Conservation (phyloP, 2,113 vertebrate species). For the Oophaga pumilio region DNA sequence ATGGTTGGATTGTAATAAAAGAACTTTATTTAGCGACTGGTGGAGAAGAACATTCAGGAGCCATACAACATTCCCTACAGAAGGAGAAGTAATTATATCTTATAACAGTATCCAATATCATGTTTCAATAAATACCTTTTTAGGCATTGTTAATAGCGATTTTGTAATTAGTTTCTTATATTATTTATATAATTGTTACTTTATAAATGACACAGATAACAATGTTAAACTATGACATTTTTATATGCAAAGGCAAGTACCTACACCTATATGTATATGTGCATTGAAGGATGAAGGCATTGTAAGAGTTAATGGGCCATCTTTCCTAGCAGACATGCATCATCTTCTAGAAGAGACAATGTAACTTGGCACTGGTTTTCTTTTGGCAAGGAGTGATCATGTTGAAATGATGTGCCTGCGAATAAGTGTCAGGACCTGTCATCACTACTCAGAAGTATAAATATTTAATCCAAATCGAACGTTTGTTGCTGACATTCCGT, state of each 20-base stretch:
- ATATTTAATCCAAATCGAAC: constrained; percentile 63
- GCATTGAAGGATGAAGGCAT: not conserved
- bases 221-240: no score
- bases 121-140: no score
- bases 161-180: no score
- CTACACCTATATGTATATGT: not conserved
- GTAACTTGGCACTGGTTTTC: constrained; percentile 44
- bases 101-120: no score
- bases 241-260: not conserved
- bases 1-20: constrained; percentile 43
- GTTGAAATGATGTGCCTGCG: constrained; percentile 59
- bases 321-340: constrained; percentile 18
- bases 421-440: constrained; percentile 63
- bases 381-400: constrained; percentile 59
- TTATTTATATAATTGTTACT: no score
- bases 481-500: constrained; percentile 64
- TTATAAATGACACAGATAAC: no score
- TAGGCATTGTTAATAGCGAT: no score
- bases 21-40: constrained; percentile 48
- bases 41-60: constrained; percentile 47
- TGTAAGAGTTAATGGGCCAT: constrained; percentile 6
- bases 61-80: constrained; percentile 48
- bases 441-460: constrained; percentile 54
- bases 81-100: constrained; percentile 38
- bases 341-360: constrained; percentile 35